Percentiles rank a stretch among this genome's conserved stretches.
Evolutionary conservation across 2,888 invertebrate genomes (phyloP).

Genomic region (Caenorhabditis sp.): DNA sequence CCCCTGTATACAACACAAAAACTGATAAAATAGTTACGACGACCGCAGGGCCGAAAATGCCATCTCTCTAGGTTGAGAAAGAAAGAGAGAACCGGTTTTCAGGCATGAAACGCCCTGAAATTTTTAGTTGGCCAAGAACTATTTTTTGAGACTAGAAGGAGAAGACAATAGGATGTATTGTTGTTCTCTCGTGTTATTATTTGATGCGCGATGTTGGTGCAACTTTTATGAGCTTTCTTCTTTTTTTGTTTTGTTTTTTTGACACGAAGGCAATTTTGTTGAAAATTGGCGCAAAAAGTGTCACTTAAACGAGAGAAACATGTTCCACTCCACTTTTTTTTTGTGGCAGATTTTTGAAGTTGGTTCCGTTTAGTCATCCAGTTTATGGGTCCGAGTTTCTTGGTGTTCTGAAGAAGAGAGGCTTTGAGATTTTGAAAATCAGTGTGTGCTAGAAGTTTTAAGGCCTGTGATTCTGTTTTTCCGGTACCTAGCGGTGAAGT

Average conservation of each 20-base stretch:
- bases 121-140: conserved; percentile 8
- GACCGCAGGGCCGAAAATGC: conserved; percentile 15
- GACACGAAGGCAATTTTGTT: conserved; percentile 9
- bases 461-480: too few species aligned
- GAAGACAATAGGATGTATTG: conserved; percentile 15
- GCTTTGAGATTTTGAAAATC: neutral
- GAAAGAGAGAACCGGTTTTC: conserved; percentile 36
- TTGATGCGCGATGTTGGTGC: too few species aligned
- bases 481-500: too few species aligned
- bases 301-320: conserved; percentile 31
- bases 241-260: conserved; percentile 21
- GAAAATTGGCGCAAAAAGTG: conserved; percentile 28
- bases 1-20: conserved; percentile 14
- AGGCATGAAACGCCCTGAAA: conserved; percentile 43
- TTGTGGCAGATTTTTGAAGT: neutral
- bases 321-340: conserved; percentile 11
- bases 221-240: conserved; percentile 25
- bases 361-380: conserved; percentile 31
- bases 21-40: conserved; percentile 50
- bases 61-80: neutral
- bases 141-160: neutral
- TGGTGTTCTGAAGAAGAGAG: neutral
- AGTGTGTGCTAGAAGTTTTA: too few species aligned
- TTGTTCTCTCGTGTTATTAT: neutral
- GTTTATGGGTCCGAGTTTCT: conserved; percentile 5